phyloP scores from a whole-genome alignment of 2,797 vertebrate species.

The Kryptolebias ocellatus region DNA sequence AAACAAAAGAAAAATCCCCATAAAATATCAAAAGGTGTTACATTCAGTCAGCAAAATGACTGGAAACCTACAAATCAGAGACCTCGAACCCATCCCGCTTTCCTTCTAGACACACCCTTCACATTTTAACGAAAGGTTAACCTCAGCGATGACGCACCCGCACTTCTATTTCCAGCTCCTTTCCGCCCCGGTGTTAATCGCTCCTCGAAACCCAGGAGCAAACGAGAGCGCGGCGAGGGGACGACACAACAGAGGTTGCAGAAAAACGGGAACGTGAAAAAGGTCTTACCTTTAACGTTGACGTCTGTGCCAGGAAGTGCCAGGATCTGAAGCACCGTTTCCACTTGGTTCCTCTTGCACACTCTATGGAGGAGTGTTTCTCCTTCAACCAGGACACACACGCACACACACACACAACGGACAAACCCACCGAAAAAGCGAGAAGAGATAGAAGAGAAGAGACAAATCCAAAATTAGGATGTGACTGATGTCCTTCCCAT shows the following conservation, averaged over 20 bases:
- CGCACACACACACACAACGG: slow-evolving; percentile 26
- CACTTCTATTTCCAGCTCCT: slow-evolving; percentile 45
- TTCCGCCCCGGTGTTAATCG: slow-evolving; percentile 48
- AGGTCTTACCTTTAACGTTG: slow-evolving; percentile 93
- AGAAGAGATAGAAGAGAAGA: slow-evolving; percentile 66
- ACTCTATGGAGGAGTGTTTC: slow-evolving; percentile 94
- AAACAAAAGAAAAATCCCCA: slow-evolving; percentile 45
- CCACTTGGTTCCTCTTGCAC: slow-evolving; percentile 94
- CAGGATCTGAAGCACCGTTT: slow-evolving; percentile 89
- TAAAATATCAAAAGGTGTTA: slow-evolving; percentile 63
- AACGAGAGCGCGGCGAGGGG: slow-evolving; percentile 50
- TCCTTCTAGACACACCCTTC: slow-evolving; percentile 76
- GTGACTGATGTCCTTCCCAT: slow-evolving; percentile 74
- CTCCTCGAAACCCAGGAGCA: slow-evolving; percentile 48
- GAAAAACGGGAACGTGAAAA: slow-evolving; percentile 33
- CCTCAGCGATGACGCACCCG: slow-evolving; percentile 65
- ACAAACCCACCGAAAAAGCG: slow-evolving; percentile 75
- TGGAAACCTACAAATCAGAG: slow-evolving; percentile 54
- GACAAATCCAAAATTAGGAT: slow-evolving; percentile 76
- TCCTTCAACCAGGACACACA: slow-evolving; percentile 87
- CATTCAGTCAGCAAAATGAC: slow-evolving; percentile 50
- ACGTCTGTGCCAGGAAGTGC: slow-evolving; percentile 87
- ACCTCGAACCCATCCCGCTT: slow-evolving; percentile 46
- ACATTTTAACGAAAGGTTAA: slow-evolving; percentile 79
- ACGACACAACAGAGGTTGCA: slow-evolving; percentile 31